Conservation (phyloP, 2,888 invertebrate genomes). For the Rosalia funebris region DNA sequence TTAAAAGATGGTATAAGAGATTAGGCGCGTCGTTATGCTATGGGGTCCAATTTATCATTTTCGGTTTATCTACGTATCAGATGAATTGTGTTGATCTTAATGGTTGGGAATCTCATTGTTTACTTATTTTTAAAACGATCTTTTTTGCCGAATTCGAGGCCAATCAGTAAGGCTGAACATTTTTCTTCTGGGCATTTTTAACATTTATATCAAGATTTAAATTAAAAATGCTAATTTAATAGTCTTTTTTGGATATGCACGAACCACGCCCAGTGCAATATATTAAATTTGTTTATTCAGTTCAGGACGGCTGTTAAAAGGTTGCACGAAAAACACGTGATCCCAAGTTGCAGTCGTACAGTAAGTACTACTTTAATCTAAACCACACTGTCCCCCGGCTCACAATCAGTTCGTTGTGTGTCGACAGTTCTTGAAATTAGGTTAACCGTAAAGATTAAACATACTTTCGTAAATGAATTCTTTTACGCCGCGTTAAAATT, state of each 20-base stretch:
- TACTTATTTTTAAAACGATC: conserved; percentile 32
- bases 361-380: background rate
- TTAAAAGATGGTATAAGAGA: conserved; percentile 19
- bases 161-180: conserved; percentile 19
- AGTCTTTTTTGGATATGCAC: conserved; percentile 20
- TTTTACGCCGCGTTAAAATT: background rate
- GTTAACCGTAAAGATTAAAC: background rate
- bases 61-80: conserved; percentile 28
- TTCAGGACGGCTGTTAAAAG: conserved; percentile 9
- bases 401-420: background rate
- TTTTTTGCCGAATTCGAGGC: conserved; percentile 35
- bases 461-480: conserved; percentile 9
- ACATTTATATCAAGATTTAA: conserved; percentile 32
- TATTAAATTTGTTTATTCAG: conserved; percentile 21
- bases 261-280: conserved; percentile 25
- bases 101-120: conserved; percentile 32
- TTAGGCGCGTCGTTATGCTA: conserved; percentile 24
- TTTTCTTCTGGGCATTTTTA: conserved; percentile 34
- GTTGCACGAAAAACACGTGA: background rate
- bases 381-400: conserved; percentile 5
- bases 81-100: conserved; percentile 30
- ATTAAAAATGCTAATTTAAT: conserved; percentile 32
- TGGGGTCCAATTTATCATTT: conserved; percentile 34
- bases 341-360: conserved; percentile 6
- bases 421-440: conserved; percentile 9